Conservation (phyloP, 2,113 vertebrate species). For the Odocoileus hemionus region DNA sequence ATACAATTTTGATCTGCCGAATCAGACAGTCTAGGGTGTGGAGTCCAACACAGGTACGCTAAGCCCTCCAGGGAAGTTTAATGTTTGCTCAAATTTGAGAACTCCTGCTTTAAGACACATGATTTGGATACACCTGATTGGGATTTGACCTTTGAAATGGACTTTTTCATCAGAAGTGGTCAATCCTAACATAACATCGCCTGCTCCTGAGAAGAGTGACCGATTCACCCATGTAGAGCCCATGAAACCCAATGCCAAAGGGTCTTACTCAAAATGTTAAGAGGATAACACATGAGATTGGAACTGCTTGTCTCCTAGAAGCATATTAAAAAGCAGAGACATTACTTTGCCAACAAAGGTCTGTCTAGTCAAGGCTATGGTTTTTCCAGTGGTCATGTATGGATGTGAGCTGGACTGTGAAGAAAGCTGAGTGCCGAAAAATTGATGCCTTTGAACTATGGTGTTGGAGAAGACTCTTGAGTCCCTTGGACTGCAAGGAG, state of each 20-base stretch:
- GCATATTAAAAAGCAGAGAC: too few relatives aligned
- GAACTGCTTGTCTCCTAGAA: neutral
- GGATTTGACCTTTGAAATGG: neutral
- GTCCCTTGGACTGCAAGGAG: too few relatives aligned
- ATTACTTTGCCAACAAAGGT: too few relatives aligned
- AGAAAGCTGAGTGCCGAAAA: too few relatives aligned
- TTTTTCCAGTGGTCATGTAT: too few relatives aligned
- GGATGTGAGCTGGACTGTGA: too few relatives aligned
- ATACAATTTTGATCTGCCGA: neutral
- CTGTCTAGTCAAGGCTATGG: too few relatives aligned
- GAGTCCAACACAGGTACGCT: neutral
- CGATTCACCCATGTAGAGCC: neutral
- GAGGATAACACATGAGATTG: neutral
- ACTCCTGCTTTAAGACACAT: neutral
- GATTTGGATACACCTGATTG: neutral
- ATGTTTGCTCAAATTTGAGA: neutral
- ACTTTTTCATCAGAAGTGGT: neutral
- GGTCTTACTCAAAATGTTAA: neutral
- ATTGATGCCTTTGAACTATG: too few relatives aligned
- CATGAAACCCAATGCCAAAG: neutral
- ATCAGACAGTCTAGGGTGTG: neutral
- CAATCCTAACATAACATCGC: neutral
- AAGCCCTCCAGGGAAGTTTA: neutral
- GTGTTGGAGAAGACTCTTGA: too few relatives aligned
- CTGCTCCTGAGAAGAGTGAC: neutral